Percentiles rank a stretch among this genome's conserved stretches.
phyloP scores from a whole-genome alignment of 1,140 invertebrate genomes.

The Temnothorax longispinosus region DNA sequence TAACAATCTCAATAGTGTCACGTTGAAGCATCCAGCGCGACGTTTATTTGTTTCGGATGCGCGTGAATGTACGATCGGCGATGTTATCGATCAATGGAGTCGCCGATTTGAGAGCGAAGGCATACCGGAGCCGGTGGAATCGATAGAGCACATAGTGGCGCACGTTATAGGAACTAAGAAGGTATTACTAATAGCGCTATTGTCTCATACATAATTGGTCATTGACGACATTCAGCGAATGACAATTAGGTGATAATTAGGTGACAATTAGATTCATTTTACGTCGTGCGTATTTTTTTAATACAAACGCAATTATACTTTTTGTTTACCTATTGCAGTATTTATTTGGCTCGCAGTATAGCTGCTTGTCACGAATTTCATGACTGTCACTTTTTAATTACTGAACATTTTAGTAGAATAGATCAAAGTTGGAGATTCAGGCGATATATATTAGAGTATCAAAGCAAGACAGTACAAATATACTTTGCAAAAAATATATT shows the following conservation, averaged over 20 bases:
- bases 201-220: not conserved
- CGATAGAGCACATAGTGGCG: constrained; percentile 83
- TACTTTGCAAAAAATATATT: not conserved
- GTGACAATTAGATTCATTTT: not conserved
- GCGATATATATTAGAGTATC: not conserved
- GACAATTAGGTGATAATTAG: not conserved
- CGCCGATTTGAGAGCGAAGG: constrained; percentile 78
- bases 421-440: not conserved
- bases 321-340: not conserved
- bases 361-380: not conserved
- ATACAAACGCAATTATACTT: not conserved
- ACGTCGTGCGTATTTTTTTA: not conserved
- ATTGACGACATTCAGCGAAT: not conserved
- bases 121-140: constrained; percentile 80
- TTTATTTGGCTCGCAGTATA: not conserved
- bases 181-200: constrained; percentile 70
- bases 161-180: constrained; percentile 80
- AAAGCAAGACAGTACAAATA: not conserved
- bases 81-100: constrained; percentile 76
- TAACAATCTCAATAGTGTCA: not conserved
- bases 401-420: not conserved
- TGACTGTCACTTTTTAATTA: not conserved
- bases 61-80: constrained; percentile 59
- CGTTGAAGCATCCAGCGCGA: not conserved
- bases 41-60: not conserved